These are phyloP conservation scores for Oreortyx pictus DNA, from an alignment of 2,797 vertebrate genomes.

Conservation along the genomic window DNA sequence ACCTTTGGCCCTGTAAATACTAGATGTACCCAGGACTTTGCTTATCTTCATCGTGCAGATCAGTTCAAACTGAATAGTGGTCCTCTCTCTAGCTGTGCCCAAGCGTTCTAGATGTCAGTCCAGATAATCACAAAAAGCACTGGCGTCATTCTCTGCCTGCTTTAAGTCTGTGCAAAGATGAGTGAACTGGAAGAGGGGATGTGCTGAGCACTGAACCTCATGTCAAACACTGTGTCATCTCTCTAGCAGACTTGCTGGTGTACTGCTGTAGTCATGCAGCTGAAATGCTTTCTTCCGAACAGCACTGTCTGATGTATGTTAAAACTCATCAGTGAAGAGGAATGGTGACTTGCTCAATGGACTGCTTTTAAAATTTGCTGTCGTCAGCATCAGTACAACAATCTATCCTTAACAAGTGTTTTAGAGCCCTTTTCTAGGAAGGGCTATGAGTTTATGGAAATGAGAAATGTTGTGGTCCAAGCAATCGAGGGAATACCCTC, in stretches of 20 bases:
- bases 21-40: not conserved
- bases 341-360: not conserved
- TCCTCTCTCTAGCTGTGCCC: not conserved
- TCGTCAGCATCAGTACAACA: not conserved
- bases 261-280: not conserved
- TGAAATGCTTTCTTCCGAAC: not conserved
- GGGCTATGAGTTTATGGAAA: not conserved
- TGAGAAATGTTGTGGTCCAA: not conserved
- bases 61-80: not conserved
- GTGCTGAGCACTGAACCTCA: not conserved
- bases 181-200: not conserved
- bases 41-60: not conserved
- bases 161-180: slow-evolving; percentile 12
- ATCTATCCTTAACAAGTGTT: not conserved
- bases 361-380: not conserved
- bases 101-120: not conserved
- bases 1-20: not conserved
- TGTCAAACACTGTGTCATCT: not conserved
- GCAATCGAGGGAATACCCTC: not conserved
- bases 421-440: not conserved
- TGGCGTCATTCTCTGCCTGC: not conserved
- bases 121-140: not conserved
- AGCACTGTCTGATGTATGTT: not conserved
- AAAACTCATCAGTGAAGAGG: not conserved
- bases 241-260: not conserved